Conservation (phyloP, 2,888 invertebrate genomes). For the Chrysina gloriosa region DNA sequence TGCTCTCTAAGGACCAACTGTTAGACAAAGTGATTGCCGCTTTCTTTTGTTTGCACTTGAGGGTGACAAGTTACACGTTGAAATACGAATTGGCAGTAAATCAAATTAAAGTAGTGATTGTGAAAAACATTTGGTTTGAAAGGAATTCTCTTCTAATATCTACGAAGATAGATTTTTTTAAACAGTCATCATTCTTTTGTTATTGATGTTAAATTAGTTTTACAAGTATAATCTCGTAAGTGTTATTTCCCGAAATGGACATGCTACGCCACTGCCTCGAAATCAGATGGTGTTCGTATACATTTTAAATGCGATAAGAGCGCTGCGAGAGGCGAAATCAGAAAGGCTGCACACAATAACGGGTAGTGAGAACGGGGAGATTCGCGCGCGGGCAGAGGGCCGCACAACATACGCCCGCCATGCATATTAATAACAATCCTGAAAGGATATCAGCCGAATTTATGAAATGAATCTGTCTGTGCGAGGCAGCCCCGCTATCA, state of each 20-base stretch:
- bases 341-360: constrained; percentile 6
- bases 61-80: too few relatives aligned
- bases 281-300: constrained; percentile 24
- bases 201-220: too few relatives aligned
- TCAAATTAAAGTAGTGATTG: too few relatives aligned
- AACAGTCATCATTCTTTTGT: too few relatives aligned
- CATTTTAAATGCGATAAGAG: constrained; percentile 28
- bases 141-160: too few relatives aligned
- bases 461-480: constrained; percentile 63
- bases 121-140: too few relatives aligned
- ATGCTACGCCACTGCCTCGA: constrained; percentile 10
- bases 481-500: constrained; percentile 64
- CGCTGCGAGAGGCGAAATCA: constrained; percentile 20
- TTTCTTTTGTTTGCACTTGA: too few relatives aligned
- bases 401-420: neutral
- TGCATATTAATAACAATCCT: constrained; percentile 61
- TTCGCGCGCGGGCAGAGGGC: neutral
- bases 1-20: too few relatives aligned
- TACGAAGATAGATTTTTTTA: too few relatives aligned
- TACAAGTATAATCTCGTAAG: too few relatives aligned
- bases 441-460: constrained; percentile 59
- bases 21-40: too few relatives aligned
- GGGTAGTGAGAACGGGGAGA: neutral
- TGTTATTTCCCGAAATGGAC: neutral
- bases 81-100: too few relatives aligned